Base-by-base conservation (phyloP, 2,888 invertebrate genomes). In the Hypomecis punctinalis region DNA sequence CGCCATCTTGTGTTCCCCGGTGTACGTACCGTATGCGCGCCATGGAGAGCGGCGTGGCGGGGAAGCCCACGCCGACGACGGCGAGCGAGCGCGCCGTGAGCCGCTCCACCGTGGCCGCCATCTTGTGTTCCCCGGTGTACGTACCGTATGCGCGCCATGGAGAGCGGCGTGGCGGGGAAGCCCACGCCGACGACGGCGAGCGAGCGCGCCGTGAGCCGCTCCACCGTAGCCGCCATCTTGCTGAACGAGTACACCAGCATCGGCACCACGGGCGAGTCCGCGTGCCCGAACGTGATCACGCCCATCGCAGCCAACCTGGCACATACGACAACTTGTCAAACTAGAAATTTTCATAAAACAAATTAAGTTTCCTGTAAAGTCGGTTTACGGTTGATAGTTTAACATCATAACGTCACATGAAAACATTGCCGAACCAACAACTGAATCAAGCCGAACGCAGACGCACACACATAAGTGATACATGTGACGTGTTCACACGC, bases 181-280 rank as follows among this genome's bases (percentile, higher is more conserved):
- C 99, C 99, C 61, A 99, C 99, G 65, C 99, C 99, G 7, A 99
- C 99, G 11, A 96, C 95, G 61, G 99, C 99, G 69, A 99, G 95
- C 73, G 97, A 96, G 71, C 95, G 94, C 77, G 95, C 94, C 59
- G 97, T 95, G 75, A 99, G 94, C 64, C 96, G 96, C 80, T 99
- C 95, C 69, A 98, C 97, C 73, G 98, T 97, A 72, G 96, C 96
- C 96, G 97, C 96, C 89, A 99, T 97, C 94, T 99, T 99, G 66
- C 98, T 97, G 88, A 98, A 99, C 77, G 97, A 94, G 93, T 98
- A 99, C 72, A 98, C 96, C 82, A 99, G 93, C 94, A 99, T 95
- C 11, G 99, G 99, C 80, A 99, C 98, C 69, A 99, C 99, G 0
- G 99, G 99, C 49, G 99, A 99, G 88, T 98, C 97, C 81, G 96